Percentiles rank a stretch among this genome's conserved stretches.
Evolutionary conservation across 2,113 vertebrate species (phyloP).

Genomic region (Oryzias celebensis): DNA sequence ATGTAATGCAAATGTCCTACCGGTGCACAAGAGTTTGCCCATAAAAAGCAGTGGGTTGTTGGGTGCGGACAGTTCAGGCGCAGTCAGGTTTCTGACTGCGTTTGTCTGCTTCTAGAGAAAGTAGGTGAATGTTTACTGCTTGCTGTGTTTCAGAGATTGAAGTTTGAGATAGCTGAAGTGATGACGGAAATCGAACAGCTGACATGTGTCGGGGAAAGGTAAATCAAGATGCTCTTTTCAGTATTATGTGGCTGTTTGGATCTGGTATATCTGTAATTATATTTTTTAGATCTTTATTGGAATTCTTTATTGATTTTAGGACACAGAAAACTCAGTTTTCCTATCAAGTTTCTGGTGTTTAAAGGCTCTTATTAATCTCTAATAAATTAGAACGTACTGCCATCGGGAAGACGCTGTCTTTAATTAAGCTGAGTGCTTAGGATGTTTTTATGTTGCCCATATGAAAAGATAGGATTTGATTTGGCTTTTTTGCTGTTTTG

Average conservation of each 20-base stretch:
- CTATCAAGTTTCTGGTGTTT: no score
- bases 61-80: not conserved
- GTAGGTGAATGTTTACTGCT: not conserved
- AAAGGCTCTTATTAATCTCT: no score
- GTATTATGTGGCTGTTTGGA: not conserved
- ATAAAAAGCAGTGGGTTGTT: not conserved
- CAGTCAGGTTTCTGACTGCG: not conserved
- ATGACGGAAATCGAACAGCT: slow-evolving; percentile 98
- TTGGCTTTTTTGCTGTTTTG: no score
- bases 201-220: slow-evolving; percentile 95
- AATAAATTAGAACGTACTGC: no score
- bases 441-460: no score
- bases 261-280: not conserved
- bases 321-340: no score
- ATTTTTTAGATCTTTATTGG: not conserved
- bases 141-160: slow-evolving; percentile 83
- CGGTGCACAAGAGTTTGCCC: not conserved
- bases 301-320: no score
- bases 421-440: no score
- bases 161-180: slow-evolving; percentile 96
- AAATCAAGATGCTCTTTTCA: slow-evolving; percentile 24
- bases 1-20: slow-evolving; percentile 25
- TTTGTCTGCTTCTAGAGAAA: not conserved
- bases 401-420: no score
- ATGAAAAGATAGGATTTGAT: no score